These are phyloP conservation scores for Cotesia typhae DNA, from an alignment of 1,140 invertebrate species.

Conservation along the genomic window DNA sequence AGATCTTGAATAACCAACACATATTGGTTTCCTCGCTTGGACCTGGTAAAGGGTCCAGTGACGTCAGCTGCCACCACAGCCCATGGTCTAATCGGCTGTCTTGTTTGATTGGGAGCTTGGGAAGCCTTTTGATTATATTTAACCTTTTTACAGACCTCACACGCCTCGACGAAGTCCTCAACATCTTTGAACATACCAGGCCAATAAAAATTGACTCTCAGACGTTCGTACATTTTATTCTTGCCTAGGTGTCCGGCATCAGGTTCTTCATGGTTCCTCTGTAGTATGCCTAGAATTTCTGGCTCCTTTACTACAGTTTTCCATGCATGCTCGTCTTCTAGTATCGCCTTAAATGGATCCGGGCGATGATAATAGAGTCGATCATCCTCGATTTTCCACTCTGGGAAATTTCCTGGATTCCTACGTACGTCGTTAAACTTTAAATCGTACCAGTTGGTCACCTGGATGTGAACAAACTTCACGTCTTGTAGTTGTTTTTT, in stretches of 20 bases:
- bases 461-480: no score
- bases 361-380: conserved; percentile 33
- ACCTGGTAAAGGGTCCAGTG: conserved; percentile 13
- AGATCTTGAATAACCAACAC: conserved; percentile 34
- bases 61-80: conserved; percentile 30
- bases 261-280: not conserved
- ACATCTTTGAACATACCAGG: conserved; percentile 43
- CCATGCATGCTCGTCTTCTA: conserved; percentile 39
- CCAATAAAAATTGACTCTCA: conserved; percentile 39
- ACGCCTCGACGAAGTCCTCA: conserved; percentile 13
- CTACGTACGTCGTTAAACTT: not conserved
- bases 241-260: conserved; percentile 38
- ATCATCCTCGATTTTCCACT: conserved; percentile 29
- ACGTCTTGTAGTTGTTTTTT: not conserved
- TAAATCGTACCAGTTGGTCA: no score
- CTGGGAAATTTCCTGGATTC: conserved; percentile 27
- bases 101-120: conserved; percentile 1
- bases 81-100: conserved; percentile 16
- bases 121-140: conserved; percentile 29
- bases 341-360: not conserved
- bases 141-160: conserved; percentile 24
- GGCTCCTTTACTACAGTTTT: conserved; percentile 40
- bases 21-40: conserved; percentile 33
- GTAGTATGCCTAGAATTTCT: not conserved
- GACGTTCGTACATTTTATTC: conserved; percentile 36